A percentile compares a stretch with the other conserved stretches of the same genome.
Conservation (phyloP, 1,140 invertebrate species). For the Leptinotarsa defecta region DNA sequence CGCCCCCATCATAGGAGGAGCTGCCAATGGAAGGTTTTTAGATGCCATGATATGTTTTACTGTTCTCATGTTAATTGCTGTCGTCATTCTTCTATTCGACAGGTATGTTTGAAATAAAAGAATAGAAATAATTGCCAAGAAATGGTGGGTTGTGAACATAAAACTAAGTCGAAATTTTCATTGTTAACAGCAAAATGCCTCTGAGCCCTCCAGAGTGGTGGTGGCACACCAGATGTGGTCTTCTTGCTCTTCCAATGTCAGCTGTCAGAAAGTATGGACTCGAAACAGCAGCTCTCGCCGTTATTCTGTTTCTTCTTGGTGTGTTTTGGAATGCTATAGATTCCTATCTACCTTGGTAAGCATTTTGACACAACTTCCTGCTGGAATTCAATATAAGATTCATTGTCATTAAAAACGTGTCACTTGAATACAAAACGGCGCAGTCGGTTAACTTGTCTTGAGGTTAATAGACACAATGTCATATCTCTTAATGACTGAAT, state of each 20-base stretch:
- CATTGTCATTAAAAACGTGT: too few species aligned
- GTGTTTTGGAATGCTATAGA: conserved; percentile 79
- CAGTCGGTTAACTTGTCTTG: too few species aligned
- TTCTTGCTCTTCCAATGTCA: conserved; percentile 73
- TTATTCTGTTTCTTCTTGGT: conserved; percentile 73
- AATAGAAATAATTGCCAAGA: too few species aligned
- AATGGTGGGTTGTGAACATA: neutral
- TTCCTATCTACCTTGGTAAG: conserved; percentile 71
- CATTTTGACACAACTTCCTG: neutral
- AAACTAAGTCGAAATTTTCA: neutral
- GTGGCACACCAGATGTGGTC: conserved; percentile 79
- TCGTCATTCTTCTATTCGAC: conserved; percentile 67
- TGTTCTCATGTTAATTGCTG: conserved; percentile 66
- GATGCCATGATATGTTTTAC: conserved; percentile 65
- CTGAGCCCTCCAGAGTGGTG: conserved; percentile 79
- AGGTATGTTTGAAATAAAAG: conserved; percentile 54
- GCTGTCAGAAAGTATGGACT: conserved; percentile 72
- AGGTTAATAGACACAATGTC: too few species aligned
- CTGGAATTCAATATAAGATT: neutral
- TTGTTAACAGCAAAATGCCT: conserved; percentile 65
- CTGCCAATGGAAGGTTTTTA: conserved; percentile 42
- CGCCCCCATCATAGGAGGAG: conserved; percentile 67
- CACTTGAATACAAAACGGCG: too few species aligned
- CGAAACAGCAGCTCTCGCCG: conserved; percentile 70
- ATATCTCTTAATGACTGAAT: too few species aligned